These are phyloP conservation scores for Thecocarcelia acutangulata DNA, from an alignment of 2,888 invertebrate genomes.

Conservation along the genomic window DNA sequence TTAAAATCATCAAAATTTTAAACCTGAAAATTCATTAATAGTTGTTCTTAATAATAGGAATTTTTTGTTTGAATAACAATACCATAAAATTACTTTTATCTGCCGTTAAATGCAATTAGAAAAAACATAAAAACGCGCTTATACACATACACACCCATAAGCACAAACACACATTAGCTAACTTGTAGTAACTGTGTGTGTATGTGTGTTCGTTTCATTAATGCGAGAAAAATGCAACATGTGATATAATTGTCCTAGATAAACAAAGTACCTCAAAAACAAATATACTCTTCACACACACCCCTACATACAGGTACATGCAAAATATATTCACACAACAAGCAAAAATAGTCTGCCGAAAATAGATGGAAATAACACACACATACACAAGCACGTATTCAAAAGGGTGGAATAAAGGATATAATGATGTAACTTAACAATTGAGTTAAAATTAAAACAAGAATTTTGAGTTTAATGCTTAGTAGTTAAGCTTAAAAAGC, in stretches of 20 bases:
- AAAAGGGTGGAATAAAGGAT: neutral
- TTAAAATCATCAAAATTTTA: too few species aligned
- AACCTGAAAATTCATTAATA: neutral
- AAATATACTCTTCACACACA: conserved; percentile 16
- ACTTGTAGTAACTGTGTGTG: conserved; percentile 10
- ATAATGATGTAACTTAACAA: conserved; percentile 52
- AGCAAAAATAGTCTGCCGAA: conserved; percentile 1
- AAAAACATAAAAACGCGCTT: neutral
- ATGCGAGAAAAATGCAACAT: conserved; percentile 75
- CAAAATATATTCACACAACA: neutral
- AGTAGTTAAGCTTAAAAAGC: conserved; percentile 12
- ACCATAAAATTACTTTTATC: conserved; percentile 19
- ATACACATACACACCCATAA: neutral
- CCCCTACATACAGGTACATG: neutral
- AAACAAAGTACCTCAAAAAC: conserved; percentile 48
- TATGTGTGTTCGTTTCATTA: conserved; percentile 33
- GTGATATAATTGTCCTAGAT: conserved; percentile 80
- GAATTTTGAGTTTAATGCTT: conserved; percentile 9
- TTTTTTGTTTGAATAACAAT: conserved; percentile 16
- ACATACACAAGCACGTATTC: too few species aligned
- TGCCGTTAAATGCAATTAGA: conserved; percentile 27
- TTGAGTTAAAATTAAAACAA: conserved; percentile 17
- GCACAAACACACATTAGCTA: neutral
- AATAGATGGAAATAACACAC: neutral
- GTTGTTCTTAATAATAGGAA: neutral